Evolutionary conservation across 2,888 invertebrate genomes (phyloP), one percentile per base, ranked within the genome.

Genomic region (Drosophila maculinotata): DNA sequence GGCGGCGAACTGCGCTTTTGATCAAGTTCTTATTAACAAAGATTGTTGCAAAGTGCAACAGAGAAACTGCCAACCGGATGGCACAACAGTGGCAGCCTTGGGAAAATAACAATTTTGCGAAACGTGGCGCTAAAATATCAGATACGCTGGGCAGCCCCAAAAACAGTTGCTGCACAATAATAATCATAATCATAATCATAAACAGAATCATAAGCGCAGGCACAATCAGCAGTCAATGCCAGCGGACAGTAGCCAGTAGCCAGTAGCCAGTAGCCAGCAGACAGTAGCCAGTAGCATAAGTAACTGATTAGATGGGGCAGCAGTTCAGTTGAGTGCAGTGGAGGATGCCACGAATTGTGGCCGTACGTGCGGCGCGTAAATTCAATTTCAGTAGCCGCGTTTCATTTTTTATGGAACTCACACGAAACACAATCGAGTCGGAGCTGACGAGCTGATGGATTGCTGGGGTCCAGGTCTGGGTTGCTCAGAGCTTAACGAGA

Each of bases 341-440:
- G 57, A 75, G 79, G 76, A 83, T 88, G 85, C 80, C 88, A 76
- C 91, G 89, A 91, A 90, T 91, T 90, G 80, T 81, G 51, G 90
- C 76, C 53, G 90, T 90, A 90, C 90, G 90, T 90, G 90, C 89
- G 77, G 76, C 82, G 81, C 84, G 90, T 87, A 89, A 91, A 91
- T 91, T 91, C 87, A 84, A 84, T 84, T 84, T 84, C 83, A 87
- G 76, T 89, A 89, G 86, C 87, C 69, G 59, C 49, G 30, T 56
- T 30, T 45, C 51, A 42, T 47, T 52, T 48, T 67, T 68, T 68
- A 53, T 65, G 71, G 45, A 45, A 66, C 73, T 73, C 68, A 58
- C 68, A 73, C 73, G 64, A 68, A 56, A 36, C 42, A 64, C 68
- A 71, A 75, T 71, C 67, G 79, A 56, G 54, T 31, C 41, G 28